Percentiles rank a stretch among this genome's conserved stretches.
These are phyloP conservation scores for Aphodius granarius DNA, from an alignment of 2,888 invertebrate genomes.

Conservation along the genomic window DNA sequence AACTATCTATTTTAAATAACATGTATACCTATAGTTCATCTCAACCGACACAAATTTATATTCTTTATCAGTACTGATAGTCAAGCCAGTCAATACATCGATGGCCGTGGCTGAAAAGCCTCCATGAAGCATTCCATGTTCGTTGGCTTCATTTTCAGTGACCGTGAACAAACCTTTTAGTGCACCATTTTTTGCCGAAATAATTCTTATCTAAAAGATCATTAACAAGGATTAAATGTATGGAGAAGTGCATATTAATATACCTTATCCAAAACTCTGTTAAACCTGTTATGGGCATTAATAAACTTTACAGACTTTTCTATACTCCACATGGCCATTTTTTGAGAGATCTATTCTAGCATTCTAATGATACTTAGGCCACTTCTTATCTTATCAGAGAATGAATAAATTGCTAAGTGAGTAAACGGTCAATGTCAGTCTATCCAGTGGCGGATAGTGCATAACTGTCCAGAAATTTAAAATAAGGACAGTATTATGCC, in stretches of 20 bases:
- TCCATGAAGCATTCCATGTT: constrained; percentile 74
- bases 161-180: constrained; percentile 75
- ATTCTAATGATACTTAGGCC: neutral
- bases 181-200: constrained; percentile 65
- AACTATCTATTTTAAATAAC: neutral
- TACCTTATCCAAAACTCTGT: neutral
- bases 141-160: constrained; percentile 70
- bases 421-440: too few relatives aligned
- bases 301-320: neutral
- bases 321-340: neutral
- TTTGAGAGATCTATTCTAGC: neutral
- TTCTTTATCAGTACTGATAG: constrained; percentile 61
- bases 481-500: too few relatives aligned
- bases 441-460: too few relatives aligned
- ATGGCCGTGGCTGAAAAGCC: constrained; percentile 79
- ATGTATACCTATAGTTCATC: neutral
- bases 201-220: constrained; percentile 27
- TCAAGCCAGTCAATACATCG: constrained; percentile 74
- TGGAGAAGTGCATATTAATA: neutral
- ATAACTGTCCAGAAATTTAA: too few relatives aligned
- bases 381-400: neutral
- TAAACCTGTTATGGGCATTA: neutral
- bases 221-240: neutral
- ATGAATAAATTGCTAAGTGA: too few relatives aligned
- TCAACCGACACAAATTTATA: neutral